phyloP scores from a whole-genome alignment of 2,113 vertebrate species.

The Pteronura brasiliensis region DNA sequence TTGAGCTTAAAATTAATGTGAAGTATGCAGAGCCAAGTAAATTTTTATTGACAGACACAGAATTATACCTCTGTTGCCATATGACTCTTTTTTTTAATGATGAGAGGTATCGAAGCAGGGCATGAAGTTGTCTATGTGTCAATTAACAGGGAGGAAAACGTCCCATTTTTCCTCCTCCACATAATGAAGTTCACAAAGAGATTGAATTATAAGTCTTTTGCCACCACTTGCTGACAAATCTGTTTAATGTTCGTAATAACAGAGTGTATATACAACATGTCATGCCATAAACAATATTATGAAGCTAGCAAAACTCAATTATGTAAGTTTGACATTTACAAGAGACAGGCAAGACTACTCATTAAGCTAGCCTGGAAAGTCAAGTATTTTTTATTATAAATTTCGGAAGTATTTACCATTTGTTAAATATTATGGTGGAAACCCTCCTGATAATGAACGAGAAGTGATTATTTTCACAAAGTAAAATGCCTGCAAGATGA shows the following conservation, averaged over 20 bases:
- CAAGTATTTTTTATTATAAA: constrained; percentile 54
- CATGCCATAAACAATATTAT: constrained; percentile 42
- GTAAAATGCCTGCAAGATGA: neutral
- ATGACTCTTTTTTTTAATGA: constrained; percentile 23
- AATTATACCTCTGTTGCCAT: neutral
- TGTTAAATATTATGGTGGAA: neutral
- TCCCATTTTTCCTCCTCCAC: constrained; percentile 59
- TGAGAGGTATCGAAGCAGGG: neutral
- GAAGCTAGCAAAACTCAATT: constrained; percentile 68
- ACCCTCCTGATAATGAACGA: neutral
- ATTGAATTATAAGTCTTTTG: constrained; percentile 74
- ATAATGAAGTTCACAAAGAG: constrained; percentile 71
- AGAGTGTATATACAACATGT: constrained; percentile 53
- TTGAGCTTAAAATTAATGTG: constrained; percentile 35
- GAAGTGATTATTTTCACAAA: constrained; percentile 44
- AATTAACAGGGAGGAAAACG: constrained; percentile 69
- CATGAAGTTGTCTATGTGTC: constrained; percentile 40
- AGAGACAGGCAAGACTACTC: constrained; percentile 49
- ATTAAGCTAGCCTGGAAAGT: constrained; percentile 46
- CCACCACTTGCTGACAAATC: constrained; percentile 70
- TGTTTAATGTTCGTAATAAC: constrained; percentile 70
- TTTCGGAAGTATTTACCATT: constrained; percentile 21
- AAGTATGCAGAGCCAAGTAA: constrained; percentile 1
- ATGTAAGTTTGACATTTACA: constrained; percentile 52
- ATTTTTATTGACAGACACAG: neutral